phyloP scores from a whole-genome alignment of 2,888 invertebrate genomes.

The Drosophila leonis region DNA sequence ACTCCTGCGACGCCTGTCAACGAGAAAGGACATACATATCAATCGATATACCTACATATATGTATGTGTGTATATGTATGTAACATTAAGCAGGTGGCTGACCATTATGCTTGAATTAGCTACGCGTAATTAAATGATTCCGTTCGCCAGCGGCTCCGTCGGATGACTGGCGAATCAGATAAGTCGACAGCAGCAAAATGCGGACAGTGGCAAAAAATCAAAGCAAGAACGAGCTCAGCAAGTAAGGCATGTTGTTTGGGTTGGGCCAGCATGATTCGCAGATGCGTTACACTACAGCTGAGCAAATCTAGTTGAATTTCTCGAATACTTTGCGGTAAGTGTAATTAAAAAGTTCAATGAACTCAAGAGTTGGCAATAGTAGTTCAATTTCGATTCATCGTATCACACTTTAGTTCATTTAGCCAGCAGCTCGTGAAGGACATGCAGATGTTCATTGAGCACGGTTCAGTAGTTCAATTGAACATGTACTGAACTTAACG shows the following conservation, averaged over 20 bases:
- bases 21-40: neutral
- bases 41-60: neutral
- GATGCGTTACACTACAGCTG: constrained; percentile 14
- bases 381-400: neutral
- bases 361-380: neutral
- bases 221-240: constrained; percentile 40
- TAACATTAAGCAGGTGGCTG: neutral
- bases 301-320: neutral
- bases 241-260: constrained; percentile 28
- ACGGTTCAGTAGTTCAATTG: neutral
- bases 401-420: neutral
- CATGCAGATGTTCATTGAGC: neutral
- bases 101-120: constrained; percentile 5
- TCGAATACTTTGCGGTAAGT: no score
- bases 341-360: neutral
- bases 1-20: constrained; percentile 77
- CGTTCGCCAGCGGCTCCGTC: constrained; percentile 13
- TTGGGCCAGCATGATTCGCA: constrained; percentile 5
- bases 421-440: neutral
- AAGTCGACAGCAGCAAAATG: constrained; percentile 29
- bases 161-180: constrained; percentile 20
- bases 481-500: neutral
- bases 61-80: neutral
- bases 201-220: constrained; percentile 26
- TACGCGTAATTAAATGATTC: constrained; percentile 1